Percentiles rank a stretch among this genome's conserved stretches.
These are phyloP conservation scores for Ctenicera cuprea DNA, from an alignment of 2,888 invertebrate species.

Conservation along the genomic window DNA sequence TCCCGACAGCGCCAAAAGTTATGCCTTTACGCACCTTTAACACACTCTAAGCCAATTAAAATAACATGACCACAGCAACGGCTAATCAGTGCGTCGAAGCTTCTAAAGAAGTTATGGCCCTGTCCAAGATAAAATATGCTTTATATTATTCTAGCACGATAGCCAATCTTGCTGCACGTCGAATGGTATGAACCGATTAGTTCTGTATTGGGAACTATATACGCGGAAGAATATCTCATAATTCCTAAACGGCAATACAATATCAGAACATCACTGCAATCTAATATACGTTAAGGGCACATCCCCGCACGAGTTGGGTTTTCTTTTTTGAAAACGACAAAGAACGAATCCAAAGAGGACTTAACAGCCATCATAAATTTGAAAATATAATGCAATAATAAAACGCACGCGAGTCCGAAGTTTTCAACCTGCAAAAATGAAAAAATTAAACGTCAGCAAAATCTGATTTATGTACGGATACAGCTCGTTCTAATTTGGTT, in stretches of 20 bases:
- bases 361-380: conserved; percentile 23
- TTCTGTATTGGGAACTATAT: conserved; percentile 17
- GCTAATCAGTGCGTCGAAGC: conserved; percentile 1
- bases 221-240: conserved; percentile 19
- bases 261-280: conserved; percentile 13
- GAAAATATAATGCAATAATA: conserved; percentile 32
- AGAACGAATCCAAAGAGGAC: conserved; percentile 12
- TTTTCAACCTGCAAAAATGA: conserved; percentile 24
- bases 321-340: conserved; percentile 19
- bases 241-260: conserved; percentile 19
- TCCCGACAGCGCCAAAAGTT: conserved; percentile 36
- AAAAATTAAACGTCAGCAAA: conserved; percentile 23
- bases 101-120: conserved; percentile 7
- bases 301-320: not conserved
- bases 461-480: conserved; percentile 28
- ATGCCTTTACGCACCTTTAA: conserved; percentile 32
- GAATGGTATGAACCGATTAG: conserved; percentile 24
- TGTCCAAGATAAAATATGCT: conserved; percentile 30
- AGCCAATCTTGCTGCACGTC: conserved; percentile 6
- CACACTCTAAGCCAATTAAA: conserved; percentile 32
- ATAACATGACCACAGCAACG: conserved; percentile 22
- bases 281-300: conserved; percentile 20
- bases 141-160: conserved; percentile 24
- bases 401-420: conserved; percentile 28
- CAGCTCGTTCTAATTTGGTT: conserved; percentile 25